Evolutionary conservation across 2,113 vertebrate genomes (phyloP).

Genomic region (Zapornia atra): DNA sequence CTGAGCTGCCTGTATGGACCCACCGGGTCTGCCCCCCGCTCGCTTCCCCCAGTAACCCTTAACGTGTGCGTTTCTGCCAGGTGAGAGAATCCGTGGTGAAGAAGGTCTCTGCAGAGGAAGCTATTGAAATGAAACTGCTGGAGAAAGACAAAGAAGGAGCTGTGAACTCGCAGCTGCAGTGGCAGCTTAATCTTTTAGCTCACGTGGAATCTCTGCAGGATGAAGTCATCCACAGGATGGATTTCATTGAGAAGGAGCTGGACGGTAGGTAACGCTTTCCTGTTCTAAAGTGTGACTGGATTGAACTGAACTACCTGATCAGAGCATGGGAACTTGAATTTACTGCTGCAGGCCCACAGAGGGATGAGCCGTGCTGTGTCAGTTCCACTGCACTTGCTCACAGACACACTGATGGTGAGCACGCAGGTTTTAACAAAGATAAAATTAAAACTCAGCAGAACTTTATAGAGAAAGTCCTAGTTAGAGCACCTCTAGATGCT

Average conservation of each 20-base stretch:
- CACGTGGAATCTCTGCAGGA: constrained; percentile 92
- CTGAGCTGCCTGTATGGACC: too few relatives aligned
- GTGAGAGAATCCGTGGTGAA: constrained; percentile 75
- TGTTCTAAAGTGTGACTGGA: not conserved
- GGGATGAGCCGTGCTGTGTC: not conserved
- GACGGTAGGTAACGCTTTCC: constrained; percentile 81
- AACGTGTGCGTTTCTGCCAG: constrained; percentile 1
- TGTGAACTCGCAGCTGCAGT: constrained; percentile 85
- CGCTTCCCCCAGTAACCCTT: too few relatives aligned
- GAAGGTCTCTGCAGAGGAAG: constrained; percentile 73
- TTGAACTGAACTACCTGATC: not conserved
- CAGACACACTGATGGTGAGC: not conserved
- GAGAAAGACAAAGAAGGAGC: constrained; percentile 78
- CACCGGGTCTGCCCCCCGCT: too few relatives aligned
- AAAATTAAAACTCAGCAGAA: not conserved
- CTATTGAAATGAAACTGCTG: constrained; percentile 67
- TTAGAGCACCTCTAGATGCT: not conserved
- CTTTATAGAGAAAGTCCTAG: not conserved
- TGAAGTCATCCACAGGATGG: constrained; percentile 93
- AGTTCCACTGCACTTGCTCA: not conserved
- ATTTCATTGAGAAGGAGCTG: constrained; percentile 93
- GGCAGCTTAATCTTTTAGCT: constrained; percentile 93
- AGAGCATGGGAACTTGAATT: not conserved
- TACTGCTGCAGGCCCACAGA: not conserved
- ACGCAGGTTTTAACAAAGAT: not conserved